These are phyloP conservation scores for Trachops cirrhosus DNA, from an alignment of 2,797 vertebrate species.

Conservation along the genomic window DNA sequence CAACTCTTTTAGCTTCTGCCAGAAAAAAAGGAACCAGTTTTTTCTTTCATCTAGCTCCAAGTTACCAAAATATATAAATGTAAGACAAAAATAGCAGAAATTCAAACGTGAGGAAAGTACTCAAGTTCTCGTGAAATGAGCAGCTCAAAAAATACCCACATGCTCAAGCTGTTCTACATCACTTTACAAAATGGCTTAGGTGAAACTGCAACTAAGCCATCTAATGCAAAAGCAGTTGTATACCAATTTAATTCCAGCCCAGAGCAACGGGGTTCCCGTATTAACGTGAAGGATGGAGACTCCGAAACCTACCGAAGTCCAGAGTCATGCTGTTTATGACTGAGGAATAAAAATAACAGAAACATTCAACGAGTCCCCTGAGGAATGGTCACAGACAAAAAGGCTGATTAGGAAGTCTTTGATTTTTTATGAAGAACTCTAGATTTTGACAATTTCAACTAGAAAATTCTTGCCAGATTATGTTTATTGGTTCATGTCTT, in stretches of 20 bases:
- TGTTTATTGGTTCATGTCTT: neutral
- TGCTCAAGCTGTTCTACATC: neutral
- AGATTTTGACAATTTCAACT: neutral
- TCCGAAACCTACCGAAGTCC: neutral
- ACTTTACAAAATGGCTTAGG: neutral
- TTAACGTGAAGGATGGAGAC: neutral
- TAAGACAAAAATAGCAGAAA: neutral
- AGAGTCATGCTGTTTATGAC: neutral
- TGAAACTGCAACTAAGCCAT: neutral
- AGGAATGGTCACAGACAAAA: neutral
- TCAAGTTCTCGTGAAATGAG: neutral
- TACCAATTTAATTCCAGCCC: neutral
- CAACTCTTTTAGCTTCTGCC: neutral
- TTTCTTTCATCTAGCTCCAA: neutral
- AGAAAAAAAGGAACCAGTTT: neutral
- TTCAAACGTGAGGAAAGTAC: neutral
- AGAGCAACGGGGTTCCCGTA: neutral
- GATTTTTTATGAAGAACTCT: neutral
- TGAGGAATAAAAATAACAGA: constrained; percentile 4
- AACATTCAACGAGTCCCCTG: neutral
- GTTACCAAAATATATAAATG: neutral
- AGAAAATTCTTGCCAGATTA: neutral
- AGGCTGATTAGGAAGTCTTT: neutral
- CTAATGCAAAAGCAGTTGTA: neutral
- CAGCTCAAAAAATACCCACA: neutral